A percentile compares a stretch with the other conserved stretches of the same genome.
phyloP scores from a whole-genome alignment of 2,113 vertebrate genomes.

The Falcunculus frontatus region DNA sequence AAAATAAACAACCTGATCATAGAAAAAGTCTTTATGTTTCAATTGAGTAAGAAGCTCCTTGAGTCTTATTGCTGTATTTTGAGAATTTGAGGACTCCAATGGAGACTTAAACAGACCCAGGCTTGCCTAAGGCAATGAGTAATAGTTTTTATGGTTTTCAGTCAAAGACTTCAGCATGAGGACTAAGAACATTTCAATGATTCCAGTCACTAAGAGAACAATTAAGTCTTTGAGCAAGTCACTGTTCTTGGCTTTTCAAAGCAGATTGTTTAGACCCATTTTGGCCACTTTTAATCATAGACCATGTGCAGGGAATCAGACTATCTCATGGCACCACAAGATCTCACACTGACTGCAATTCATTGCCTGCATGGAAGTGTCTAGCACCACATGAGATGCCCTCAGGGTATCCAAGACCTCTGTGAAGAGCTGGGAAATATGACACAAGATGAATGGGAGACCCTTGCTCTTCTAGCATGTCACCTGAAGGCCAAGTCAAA shows the following conservation, averaged over 20 bases:
- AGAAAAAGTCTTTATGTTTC: constrained; percentile 10
- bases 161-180: constrained; percentile 4
- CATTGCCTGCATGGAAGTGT: background rate
- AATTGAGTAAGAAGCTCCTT: background rate
- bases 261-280: background rate
- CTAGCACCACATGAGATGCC: background rate
- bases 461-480: background rate
- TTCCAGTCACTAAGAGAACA: constrained; percentile 10
- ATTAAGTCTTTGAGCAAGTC: background rate
- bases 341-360: background rate
- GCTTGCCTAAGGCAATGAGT: constrained; percentile 4
- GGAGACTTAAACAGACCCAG: constrained; percentile 23
- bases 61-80: background rate
- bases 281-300: background rate
- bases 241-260: background rate
- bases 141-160: constrained; percentile 31
- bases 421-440: background rate
- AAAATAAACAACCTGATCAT: background rate
- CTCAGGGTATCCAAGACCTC: background rate
- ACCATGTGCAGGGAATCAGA: accelerated
- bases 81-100: background rate
- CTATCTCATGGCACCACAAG: background rate
- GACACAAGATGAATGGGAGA: background rate
- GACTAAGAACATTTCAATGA: constrained; percentile 1
- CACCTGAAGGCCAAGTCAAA: background rate